Conservation (phyloP, 1,140 invertebrate species). For the Bombus breviceps region DNA sequence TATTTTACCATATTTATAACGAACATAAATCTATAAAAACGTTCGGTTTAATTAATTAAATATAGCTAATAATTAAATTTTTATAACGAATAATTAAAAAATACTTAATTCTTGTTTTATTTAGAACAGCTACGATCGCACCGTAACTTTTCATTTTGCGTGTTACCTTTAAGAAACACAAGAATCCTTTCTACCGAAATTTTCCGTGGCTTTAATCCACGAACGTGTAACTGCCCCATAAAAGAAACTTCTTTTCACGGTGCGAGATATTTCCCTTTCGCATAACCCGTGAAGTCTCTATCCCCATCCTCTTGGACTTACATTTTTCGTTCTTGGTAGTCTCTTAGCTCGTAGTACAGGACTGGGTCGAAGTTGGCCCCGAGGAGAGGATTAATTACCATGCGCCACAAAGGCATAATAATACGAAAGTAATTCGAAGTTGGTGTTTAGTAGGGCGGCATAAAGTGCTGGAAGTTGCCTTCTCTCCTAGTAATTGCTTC, state of each 20-base stretch:
- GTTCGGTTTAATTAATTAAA: not conserved
- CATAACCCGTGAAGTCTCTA: not conserved
- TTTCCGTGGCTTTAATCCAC: not conserved
- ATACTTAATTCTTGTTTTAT: not conserved
- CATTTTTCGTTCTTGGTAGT: not conserved
- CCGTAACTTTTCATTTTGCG: not conserved
- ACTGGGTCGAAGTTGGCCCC: not conserved
- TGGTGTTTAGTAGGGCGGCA: slow-evolving; percentile 34
- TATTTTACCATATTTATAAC: not conserved
- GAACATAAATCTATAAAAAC: not conserved
- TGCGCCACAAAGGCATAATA: slow-evolving; percentile 30
- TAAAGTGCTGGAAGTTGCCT: slow-evolving; percentile 50
- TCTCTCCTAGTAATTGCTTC: slow-evolving; percentile 58
- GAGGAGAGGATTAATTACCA: slow-evolving; percentile 46
- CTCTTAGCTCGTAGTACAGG: too few relatives aligned
- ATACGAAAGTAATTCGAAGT: slow-evolving; percentile 56
- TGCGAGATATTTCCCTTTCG: not conserved
- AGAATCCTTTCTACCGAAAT: not conserved
- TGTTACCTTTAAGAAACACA: not conserved
- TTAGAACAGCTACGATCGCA: not conserved
- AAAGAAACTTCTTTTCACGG: not conserved
- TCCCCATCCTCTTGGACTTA: not conserved
- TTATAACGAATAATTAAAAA: not conserved
- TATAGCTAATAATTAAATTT: rapidly evolving
- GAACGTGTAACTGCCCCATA: not conserved